phyloP scores from a whole-genome alignment of 2,797 vertebrate genomes.

The Sebastolobus alascanus region DNA sequence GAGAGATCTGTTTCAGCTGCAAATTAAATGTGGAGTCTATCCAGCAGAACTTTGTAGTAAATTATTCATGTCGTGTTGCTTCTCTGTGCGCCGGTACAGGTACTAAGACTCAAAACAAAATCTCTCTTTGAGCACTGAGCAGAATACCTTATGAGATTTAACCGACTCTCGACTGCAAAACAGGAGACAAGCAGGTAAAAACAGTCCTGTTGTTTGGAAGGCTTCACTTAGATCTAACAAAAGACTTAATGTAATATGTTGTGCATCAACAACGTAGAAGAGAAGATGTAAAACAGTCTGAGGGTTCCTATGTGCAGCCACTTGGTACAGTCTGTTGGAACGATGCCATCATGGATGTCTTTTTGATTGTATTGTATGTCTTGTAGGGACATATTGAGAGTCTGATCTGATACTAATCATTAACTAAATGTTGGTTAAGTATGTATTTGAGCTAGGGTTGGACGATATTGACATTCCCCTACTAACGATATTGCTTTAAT shows the following conservation, averaged over 20 bases:
- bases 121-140: not conserved
- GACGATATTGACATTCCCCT: too few relatives aligned
- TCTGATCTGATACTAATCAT: too few relatives aligned
- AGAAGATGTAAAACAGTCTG: not conserved
- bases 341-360: too few relatives aligned
- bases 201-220: not conserved
- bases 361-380: too few relatives aligned
- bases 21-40: constrained; percentile 8
- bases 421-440: too few relatives aligned
- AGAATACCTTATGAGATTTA: not conserved
- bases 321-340: too few relatives aligned
- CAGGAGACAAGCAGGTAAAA: not conserved
- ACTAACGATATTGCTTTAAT: too few relatives aligned
- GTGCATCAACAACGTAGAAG: not conserved
- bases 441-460: too few relatives aligned
- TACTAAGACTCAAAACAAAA: constrained; percentile 24
- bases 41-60: not conserved
- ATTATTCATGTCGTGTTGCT: constrained; percentile 27
- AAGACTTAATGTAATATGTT: too few relatives aligned
- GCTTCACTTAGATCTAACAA: not conserved
- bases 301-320: not conserved
- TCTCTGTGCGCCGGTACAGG: not conserved
- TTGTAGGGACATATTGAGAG: too few relatives aligned
- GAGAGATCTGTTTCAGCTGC: not conserved
- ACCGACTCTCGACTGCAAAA: not conserved